These are phyloP conservation scores for Noctua pronuba DNA, from an alignment of 2,888 invertebrate species.

Conservation along the genomic window DNA sequence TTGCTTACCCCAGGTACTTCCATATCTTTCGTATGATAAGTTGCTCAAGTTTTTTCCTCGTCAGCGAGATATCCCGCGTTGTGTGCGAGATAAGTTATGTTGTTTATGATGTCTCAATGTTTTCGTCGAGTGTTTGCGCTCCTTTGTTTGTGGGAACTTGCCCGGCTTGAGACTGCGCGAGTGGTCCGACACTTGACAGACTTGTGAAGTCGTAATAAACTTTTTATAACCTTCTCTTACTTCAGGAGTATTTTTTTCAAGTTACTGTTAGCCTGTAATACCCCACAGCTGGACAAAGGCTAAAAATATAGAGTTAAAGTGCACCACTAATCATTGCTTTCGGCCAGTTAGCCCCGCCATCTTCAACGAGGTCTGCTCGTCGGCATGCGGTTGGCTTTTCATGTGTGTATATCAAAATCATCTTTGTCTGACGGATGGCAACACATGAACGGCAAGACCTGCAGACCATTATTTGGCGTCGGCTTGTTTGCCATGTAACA, in stretches of 20 bases:
- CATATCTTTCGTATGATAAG: slow-evolving; percentile 31
- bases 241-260: neutral
- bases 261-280: neutral
- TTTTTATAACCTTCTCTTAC: neutral
- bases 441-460: too few relatives aligned
- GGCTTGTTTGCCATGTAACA: neutral
- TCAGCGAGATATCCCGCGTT: slow-evolving; percentile 25
- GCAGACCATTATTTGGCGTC: neutral
- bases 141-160: slow-evolving; percentile 12
- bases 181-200: slow-evolving; percentile 3
- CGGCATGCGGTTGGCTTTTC: neutral
- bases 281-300: neutral
- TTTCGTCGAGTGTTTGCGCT: slow-evolving; percentile 27
- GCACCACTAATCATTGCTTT: neutral
- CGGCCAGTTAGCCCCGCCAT: neutral
- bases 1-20: slow-evolving; percentile 23
- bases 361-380: neutral
- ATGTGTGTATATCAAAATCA: neutral
- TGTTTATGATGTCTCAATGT: slow-evolving; percentile 39
- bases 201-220: slow-evolving; percentile 1
- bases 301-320: neutral
- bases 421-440: too few relatives aligned
- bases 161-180: neutral
- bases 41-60: slow-evolving; percentile 34
- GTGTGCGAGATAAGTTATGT: slow-evolving; percentile 34